Percentiles rank a stretch among this genome's conserved stretches.
Conservation (phyloP, 2,113 vertebrate genomes). For the Agapornis roseicollis region DNA sequence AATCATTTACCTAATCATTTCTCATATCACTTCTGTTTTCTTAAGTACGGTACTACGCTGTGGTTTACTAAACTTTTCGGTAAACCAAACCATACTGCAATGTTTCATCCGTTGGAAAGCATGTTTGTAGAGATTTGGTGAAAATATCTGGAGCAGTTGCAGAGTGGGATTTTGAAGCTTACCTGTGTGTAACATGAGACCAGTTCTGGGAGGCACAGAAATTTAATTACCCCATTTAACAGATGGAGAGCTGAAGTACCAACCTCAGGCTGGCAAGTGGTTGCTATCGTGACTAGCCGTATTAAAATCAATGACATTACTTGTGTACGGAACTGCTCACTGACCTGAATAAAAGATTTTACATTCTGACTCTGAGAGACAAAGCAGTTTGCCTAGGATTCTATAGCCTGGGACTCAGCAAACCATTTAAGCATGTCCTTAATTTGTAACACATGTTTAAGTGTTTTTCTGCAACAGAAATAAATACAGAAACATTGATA, state of each 20-base stretch:
- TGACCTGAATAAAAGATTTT: constrained; percentile 14
- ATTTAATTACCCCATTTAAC: background rate
- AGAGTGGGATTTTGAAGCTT: background rate
- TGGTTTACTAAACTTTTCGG: background rate
- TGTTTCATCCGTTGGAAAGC: background rate
- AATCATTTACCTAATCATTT: background rate
- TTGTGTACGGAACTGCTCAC: background rate
- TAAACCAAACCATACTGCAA: background rate
- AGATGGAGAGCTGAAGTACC: background rate
- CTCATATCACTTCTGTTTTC: background rate
- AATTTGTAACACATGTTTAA: constrained; percentile 36
- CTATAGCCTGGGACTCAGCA: background rate
- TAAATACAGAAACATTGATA: background rate
- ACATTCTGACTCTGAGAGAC: background rate
- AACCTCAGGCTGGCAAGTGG: background rate
- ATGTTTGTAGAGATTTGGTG: background rate
- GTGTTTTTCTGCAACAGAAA: constrained; percentile 27
- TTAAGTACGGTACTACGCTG: background rate
- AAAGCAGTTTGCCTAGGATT: constrained; percentile 24
- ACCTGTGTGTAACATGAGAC: background rate
- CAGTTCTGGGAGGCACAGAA: background rate
- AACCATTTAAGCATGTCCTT: constrained; percentile 15
- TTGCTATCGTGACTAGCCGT: background rate
- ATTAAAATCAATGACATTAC: constrained; percentile 22
- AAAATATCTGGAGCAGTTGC: background rate